Evolutionary conservation across 2,888 invertebrate genomes (phyloP).

Genomic region (Microctonus hyperodae): DNA sequence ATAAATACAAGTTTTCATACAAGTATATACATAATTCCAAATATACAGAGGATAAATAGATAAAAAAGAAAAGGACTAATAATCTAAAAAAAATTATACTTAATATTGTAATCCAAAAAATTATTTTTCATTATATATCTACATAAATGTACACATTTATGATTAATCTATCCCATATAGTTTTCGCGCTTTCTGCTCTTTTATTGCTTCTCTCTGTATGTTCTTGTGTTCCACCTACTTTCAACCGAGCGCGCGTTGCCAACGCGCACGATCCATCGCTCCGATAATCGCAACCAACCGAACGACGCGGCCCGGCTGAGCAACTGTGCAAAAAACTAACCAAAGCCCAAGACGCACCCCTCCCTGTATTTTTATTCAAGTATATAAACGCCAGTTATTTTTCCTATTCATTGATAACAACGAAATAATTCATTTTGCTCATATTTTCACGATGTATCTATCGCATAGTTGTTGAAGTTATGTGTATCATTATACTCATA

Average conservation of each 20-base stretch:
- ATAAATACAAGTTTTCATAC: slow-evolving; percentile 32
- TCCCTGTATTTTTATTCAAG: neutral
- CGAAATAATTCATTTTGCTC: too few species aligned
- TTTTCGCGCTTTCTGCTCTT: slow-evolving; percentile 21
- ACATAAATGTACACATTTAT: too few species aligned
- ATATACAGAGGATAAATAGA: neutral
- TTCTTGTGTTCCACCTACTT: slow-evolving; percentile 25
- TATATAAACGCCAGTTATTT: too few species aligned
- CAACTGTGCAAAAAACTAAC: neutral
- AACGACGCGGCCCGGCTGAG: neutral
- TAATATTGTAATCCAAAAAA: slow-evolving; percentile 60
- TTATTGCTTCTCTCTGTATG: neutral
- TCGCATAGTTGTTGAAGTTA: too few species aligned
- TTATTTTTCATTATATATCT: slow-evolving; percentile 41
- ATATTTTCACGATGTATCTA: too few species aligned
- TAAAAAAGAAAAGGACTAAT: slow-evolving; percentile 15
- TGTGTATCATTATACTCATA: too few species aligned
- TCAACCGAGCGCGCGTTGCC: slow-evolving; percentile 32
- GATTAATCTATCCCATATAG: too few species aligned
- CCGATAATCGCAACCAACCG: neutral
- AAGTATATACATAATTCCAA: too few species aligned
- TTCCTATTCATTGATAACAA: too few species aligned
- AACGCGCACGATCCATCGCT: slow-evolving; percentile 32
- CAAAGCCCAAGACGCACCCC: neutral
- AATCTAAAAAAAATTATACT: slow-evolving; percentile 51